Conservation (phyloP, 2,888 invertebrate genomes). For the Elysia crispata region DNA sequence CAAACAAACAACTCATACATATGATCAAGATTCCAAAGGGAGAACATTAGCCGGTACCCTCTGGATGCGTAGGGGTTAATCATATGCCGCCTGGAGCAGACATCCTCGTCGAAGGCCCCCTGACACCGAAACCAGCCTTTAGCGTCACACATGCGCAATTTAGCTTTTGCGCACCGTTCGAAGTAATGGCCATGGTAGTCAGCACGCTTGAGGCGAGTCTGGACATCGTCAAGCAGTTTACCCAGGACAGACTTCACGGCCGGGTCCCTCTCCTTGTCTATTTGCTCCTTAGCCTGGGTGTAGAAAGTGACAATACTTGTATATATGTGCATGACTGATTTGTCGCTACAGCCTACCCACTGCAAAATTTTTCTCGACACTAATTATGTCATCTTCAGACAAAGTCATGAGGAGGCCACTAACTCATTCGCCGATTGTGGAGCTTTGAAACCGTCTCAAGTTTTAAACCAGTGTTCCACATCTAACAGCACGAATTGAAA, state of each 20-base stretch:
- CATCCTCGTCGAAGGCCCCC: conserved; percentile 68
- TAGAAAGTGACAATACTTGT: background rate
- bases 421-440: too few relatives aligned
- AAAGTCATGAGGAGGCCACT: too few relatives aligned
- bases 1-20: conserved; percentile 59
- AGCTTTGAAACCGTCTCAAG: too few relatives aligned
- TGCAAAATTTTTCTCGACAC: too few relatives aligned
- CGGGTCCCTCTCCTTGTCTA: conserved; percentile 63
- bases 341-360: background rate
- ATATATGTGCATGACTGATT: background rate
- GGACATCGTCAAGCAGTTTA: conserved; percentile 59
- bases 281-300: conserved; percentile 68
- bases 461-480: too few relatives aligned
- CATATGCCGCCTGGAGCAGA: conserved; percentile 68
- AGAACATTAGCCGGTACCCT: conserved; percentile 67
- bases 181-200: conserved; percentile 68
- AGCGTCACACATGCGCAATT: conserved; percentile 70
- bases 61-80: conserved; percentile 70
- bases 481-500: too few relatives aligned
- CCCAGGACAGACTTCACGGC: conserved; percentile 55
- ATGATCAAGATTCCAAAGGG: conserved; percentile 72
- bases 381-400: too few relatives aligned
- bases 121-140: conserved; percentile 75
- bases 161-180: conserved; percentile 59
- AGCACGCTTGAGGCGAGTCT: conserved; percentile 59